Conservation (phyloP, 2,888 invertebrate genomes). For the Itoplectis maculator region DNA sequence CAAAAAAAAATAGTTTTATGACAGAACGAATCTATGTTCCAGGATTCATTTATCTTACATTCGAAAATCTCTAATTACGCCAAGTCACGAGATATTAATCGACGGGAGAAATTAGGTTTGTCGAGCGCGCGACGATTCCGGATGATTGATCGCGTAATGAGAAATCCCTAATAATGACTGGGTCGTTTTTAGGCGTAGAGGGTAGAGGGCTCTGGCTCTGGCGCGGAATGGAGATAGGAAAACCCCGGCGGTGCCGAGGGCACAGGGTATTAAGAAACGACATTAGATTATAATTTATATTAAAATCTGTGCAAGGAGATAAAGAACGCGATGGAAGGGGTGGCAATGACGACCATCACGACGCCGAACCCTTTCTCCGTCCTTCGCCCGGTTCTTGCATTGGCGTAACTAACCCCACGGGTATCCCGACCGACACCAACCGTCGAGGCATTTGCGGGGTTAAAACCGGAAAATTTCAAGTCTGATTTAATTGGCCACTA, state of each 20-base stretch:
- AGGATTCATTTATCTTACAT: background rate
- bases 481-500: constrained; percentile 75
- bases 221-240: constrained; percentile 62
- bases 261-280: constrained; percentile 83
- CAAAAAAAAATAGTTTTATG: no score
- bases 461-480: constrained; percentile 6
- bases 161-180: constrained; percentile 83
- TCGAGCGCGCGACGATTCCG: constrained; percentile 71
- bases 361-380: constrained; percentile 60
- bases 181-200: constrained; percentile 74
- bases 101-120: constrained; percentile 81
- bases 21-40: no score
- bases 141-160: constrained; percentile 84
- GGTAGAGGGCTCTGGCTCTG: constrained; percentile 37
- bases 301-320: constrained; percentile 84
- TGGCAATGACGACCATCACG: constrained; percentile 61
- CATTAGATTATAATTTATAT: constrained; percentile 85
- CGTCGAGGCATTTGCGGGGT: background rate
- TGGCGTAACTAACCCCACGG: constrained; percentile 50
- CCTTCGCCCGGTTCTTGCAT: constrained; percentile 35
- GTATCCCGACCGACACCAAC: background rate
- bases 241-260: constrained; percentile 25
- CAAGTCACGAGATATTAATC: constrained; percentile 80
- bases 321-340: constrained; percentile 74
- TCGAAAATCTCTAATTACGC: background rate